Evolutionary conservation across 2,113 vertebrate species (phyloP), one percentile per base, ranked within the genome.

Genomic region (Sarotherodon lohbergeri): DNA sequence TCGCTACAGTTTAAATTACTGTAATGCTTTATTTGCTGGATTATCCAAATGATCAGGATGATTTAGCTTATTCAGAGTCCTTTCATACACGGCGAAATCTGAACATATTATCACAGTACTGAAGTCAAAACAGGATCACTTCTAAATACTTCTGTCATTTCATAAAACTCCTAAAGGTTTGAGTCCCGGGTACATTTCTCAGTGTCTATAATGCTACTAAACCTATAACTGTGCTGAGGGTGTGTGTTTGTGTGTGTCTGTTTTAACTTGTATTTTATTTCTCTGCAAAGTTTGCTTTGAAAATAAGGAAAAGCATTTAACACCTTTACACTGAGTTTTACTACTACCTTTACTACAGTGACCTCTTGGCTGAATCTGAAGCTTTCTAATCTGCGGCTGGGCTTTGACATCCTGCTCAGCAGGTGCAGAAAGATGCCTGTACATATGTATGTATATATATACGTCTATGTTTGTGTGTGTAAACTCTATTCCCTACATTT

Each of bases 401-500:
- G 9, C 29, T 79, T 22, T 54, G 22, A 90, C 89, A 92, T 94
- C 91, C 94, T 93, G 22, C 82, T 39, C 81, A 88, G 91, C 94
- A 95, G 93, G 94, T 95, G 94, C 90, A 87, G 39, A 87, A 80
- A 90, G 39, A 61, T 19, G 83, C 32, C 8, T n/a, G 12, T 13
- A 81, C n/a, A 88, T 84, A 41, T 52, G 16, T 2, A 78, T 54
- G 41, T 34, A n/a, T 56, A 24, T 55, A 16, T 32, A 16, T 87
- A 34, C 32, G 24, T 39, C 32, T 80, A 32, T 2, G 16, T 57
- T 29, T 81, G 24, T 88, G 86, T 86, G 83, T 85, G 56, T 88
- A 81, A 71, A 91, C 88, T 94, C 85, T 85, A 57, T 90, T 94
- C 95, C 94, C 95, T 93, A 93, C 92, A 82, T 96, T 96, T 96